phyloP scores from a whole-genome alignment of 37 sponge, comb jelly and placozoan species.

The Tethya wilhelma region DNA sequence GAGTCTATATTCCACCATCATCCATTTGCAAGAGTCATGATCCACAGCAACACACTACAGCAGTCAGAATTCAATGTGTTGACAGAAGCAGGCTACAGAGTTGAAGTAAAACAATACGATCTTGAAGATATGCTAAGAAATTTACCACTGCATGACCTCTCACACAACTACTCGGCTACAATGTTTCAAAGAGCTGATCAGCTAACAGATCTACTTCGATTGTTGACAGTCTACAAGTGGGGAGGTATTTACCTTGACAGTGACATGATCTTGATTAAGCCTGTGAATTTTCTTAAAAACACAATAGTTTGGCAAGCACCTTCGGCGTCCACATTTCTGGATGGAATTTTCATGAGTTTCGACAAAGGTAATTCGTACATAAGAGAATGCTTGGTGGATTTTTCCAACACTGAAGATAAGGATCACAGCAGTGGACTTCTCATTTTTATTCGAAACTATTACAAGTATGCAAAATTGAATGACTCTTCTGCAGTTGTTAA shows the following conservation, averaged over 20 bases:
- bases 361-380: too few relatives aligned
- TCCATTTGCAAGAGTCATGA: background rate
- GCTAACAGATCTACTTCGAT: background rate
- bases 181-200: too few relatives aligned
- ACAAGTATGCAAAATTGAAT: too few relatives aligned
- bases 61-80: background rate
- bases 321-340: too few relatives aligned
- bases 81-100: background rate
- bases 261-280: background rate
- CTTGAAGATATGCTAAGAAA: background rate
- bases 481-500: too few relatives aligned
- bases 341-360: too few relatives aligned
- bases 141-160: background rate
- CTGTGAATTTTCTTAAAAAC: background rate
- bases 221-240: background rate
- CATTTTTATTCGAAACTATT: too few relatives aligned
- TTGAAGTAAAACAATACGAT: background rate
- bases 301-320: too few relatives aligned
- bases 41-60: background rate
- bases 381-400: too few relatives aligned
- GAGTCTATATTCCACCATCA: conserved; percentile 1
- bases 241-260: background rate
- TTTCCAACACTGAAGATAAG: too few relatives aligned
- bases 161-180: too few relatives aligned
- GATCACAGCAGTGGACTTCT: too few relatives aligned